phyloP scores from a whole-genome alignment of 2,888 invertebrate species.

The Andrena marginata region DNA sequence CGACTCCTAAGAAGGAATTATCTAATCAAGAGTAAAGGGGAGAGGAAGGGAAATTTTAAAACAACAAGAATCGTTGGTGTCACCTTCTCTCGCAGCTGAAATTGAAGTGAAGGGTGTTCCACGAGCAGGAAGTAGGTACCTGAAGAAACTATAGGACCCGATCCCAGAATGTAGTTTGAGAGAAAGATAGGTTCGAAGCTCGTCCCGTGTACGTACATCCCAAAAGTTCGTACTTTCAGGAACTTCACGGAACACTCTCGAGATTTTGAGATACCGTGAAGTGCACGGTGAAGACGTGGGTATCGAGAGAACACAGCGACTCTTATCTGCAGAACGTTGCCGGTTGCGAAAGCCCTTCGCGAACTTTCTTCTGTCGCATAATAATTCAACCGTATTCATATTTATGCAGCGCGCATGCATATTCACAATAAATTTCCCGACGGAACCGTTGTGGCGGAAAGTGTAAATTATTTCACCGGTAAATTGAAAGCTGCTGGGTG shows the following conservation, averaged over 20 bases:
- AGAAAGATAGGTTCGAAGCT: background rate
- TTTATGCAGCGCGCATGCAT: constrained; percentile 72
- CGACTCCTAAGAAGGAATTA: too few relatives aligned
- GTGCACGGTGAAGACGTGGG: constrained; percentile 8
- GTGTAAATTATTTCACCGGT: constrained; percentile 67
- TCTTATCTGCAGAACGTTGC: constrained; percentile 13
- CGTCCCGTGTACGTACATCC: background rate
- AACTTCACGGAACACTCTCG: background rate
- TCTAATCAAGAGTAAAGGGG: too few relatives aligned
- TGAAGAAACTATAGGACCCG: background rate
- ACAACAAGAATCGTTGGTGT: too few relatives aligned
- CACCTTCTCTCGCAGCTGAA: too few relatives aligned
- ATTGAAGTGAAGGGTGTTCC: too few relatives aligned
- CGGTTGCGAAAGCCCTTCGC: background rate
- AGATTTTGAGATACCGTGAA: background rate
- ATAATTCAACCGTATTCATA: constrained; percentile 73
- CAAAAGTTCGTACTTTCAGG: constrained; percentile 7
- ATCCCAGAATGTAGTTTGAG: background rate
- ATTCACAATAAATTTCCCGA: constrained; percentile 69
- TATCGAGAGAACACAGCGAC: background rate
- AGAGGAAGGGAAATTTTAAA: too few relatives aligned
- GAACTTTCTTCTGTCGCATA: constrained; percentile 66
- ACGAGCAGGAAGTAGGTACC: background rate
- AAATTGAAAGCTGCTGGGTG: constrained; percentile 65
- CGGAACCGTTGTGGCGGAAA: constrained; percentile 50